phyloP scores from a whole-genome alignment of 2,113 vertebrate species.

The Malurus alboscapulatus region DNA sequence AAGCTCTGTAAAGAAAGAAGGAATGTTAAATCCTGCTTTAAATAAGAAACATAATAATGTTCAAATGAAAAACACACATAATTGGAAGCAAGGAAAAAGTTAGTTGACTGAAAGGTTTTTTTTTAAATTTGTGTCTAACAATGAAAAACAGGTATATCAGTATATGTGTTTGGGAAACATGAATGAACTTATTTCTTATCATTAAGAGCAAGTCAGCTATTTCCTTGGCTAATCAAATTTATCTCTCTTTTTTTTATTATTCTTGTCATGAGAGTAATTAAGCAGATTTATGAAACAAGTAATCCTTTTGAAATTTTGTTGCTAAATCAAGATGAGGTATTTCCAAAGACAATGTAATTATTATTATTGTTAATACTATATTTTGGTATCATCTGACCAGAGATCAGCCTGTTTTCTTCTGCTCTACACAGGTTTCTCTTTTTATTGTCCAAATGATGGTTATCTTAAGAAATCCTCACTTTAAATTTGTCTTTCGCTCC shows the following conservation, averaged over 20 bases:
- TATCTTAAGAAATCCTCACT: not conserved
- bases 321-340: not conserved
- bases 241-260: not conserved
- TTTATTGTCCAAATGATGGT: not conserved
- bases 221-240: conserved; percentile 1
- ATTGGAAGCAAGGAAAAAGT: not conserved
- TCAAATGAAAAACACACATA: not conserved
- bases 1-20: not conserved
- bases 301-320: not conserved
- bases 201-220: not conserved
- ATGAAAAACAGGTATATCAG: not conserved
- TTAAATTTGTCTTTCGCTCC: not conserved
- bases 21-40: not conserved
- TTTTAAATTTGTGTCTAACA: not conserved
- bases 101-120: not conserved
- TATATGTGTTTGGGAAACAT: not conserved
- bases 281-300: not conserved
- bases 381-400: not conserved
- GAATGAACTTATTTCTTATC: not conserved
- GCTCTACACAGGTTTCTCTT: not conserved
- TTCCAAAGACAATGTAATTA: not conserved
- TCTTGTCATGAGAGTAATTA: not conserved
- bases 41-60: not conserved
- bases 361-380: not conserved
- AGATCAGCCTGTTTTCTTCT: not conserved